Base-by-base conservation (phyloP, 2,888 invertebrate genomes). In the Deladenus siricidicola region DNA sequence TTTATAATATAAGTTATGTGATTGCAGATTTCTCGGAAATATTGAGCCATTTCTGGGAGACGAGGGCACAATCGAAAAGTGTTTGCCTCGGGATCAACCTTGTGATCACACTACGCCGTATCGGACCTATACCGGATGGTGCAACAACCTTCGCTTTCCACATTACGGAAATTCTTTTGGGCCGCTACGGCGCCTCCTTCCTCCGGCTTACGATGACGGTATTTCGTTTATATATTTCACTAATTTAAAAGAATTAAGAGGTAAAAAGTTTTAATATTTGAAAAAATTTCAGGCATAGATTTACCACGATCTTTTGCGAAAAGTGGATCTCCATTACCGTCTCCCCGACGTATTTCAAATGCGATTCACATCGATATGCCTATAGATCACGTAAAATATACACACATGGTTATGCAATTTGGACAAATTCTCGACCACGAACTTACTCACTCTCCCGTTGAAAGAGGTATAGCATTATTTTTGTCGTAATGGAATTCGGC, bases 281-380 rank as follows among this genome's bases (percentile, higher is more conserved):
- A 19, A 19, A 10, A 10, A 34, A 34, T 30, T 62, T 14, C 45
- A 67, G 70, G 68, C 14, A 65, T 75, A 14, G 68, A 71, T 23
- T 34, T 61, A 4, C 76, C 77, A 6, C 63, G 77, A n/a, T 58
- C 63, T 1, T n/a, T 42, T 19, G 39, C 63, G 21, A 62, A 58
- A 23, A 87, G 87, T 0, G 90, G 91, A 2, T 82, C 83, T 0
- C 85, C 85, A 0, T 81, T 93, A 23, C 92, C 92, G 0, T 89
- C 90, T 28, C 89, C 92, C 0, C 84, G 93, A 44, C 83, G 87
- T 0, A 85, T 93, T 42, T 91, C 91, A 0, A 88, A 89, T 0
- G 85, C 87, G 0, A 88, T 93, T 52, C 93, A 93, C 80, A 52
- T 67, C 29, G 66, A 71, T 19, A 56, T 61, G 21, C 64, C 65